A percentile compares a stretch with the other conserved stretches of the same genome.
Conservation (phyloP, 2,888 invertebrate genomes). For the Lepidochrysops patricia region DNA sequence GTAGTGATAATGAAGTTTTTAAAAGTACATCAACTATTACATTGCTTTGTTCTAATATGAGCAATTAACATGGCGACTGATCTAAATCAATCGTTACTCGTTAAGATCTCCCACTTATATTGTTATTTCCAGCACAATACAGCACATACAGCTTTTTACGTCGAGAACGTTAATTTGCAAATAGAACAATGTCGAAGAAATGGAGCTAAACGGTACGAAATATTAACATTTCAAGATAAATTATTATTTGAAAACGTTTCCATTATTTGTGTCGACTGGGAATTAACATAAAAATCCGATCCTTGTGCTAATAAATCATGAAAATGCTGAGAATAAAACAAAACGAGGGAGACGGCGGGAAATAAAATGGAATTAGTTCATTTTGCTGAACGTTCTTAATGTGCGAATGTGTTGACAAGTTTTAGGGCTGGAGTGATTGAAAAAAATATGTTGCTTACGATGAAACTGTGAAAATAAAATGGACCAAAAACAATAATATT, state of each 20-base stretch:
- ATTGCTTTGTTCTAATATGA: too few species aligned
- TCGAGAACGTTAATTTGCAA: neutral
- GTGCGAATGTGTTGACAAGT: neutral
- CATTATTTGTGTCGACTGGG: neutral
- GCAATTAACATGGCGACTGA: neutral
- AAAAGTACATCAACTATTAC: too few species aligned
- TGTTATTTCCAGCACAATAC: neutral
- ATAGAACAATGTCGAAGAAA: neutral
- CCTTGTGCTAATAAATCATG: slow-evolving; percentile 33
- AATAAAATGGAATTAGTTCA: slow-evolving; percentile 19
- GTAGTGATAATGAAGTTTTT: too few species aligned
- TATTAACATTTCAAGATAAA: slow-evolving; percentile 1
- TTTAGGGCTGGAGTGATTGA: neutral
- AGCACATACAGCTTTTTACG: neutral
- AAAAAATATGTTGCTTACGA: too few species aligned
- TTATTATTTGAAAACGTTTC: slow-evolving; percentile 1
- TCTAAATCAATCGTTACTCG: neutral
- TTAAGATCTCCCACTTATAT: neutral
- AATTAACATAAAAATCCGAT: slow-evolving; percentile 24
- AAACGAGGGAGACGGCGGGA: slow-evolving; percentile 19
- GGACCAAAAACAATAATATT: too few species aligned
- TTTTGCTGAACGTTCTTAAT: slow-evolving; percentile 10
- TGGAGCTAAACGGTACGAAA: neutral
- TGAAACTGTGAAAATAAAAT: too few species aligned
- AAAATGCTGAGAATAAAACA: slow-evolving; percentile 24